Evolutionary conservation across 37 sponge, comb jelly and placozoan species (phyloP).

Genomic region (Ianthella basta): DNA sequence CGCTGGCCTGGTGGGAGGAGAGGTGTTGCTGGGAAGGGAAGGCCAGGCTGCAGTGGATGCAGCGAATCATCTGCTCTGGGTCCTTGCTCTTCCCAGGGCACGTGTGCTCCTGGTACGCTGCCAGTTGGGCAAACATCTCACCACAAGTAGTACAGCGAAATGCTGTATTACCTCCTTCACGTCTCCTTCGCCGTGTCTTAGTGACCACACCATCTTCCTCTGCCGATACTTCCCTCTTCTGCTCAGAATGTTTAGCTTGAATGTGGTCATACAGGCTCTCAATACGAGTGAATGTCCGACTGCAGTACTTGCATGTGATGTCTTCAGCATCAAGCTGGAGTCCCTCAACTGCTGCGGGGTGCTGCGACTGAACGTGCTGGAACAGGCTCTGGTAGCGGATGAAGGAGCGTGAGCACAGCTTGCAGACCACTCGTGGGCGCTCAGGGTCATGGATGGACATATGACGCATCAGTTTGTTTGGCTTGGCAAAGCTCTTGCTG

Average conservation of each 20-base stretch:
- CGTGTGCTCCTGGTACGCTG: not conserved
- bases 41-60: slow-evolving; percentile 30
- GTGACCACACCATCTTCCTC: too few relatives aligned
- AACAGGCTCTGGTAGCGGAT: slow-evolving; percentile 40
- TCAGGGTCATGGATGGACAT: slow-evolving; percentile 65
- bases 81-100: not conserved
- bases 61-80: slow-evolving; percentile 11
- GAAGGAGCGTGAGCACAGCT: slow-evolving; percentile 51
- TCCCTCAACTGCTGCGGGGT: not conserved
- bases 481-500: slow-evolving; percentile 48
- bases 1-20: slow-evolving; percentile 34
- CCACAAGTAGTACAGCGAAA: not conserved
- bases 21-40: slow-evolving; percentile 32
- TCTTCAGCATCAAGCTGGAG: not conserved
- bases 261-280: too few relatives aligned
- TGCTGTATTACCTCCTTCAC: slow-evolving; percentile 11
- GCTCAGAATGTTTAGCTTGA: slow-evolving; percentile 38
- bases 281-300: too few relatives aligned
- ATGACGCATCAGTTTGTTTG: slow-evolving; percentile 61
- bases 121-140: not conserved
- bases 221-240: not conserved
- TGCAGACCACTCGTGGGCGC: slow-evolving; percentile 52
- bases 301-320: not conserved
- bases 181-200: not conserved
- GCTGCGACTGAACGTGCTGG: slow-evolving; percentile 6